Evolutionary conservation across 2,888 invertebrate species (phyloP), one percentile per base, ranked within the genome.

Genomic region (Gibbula magus): DNA sequence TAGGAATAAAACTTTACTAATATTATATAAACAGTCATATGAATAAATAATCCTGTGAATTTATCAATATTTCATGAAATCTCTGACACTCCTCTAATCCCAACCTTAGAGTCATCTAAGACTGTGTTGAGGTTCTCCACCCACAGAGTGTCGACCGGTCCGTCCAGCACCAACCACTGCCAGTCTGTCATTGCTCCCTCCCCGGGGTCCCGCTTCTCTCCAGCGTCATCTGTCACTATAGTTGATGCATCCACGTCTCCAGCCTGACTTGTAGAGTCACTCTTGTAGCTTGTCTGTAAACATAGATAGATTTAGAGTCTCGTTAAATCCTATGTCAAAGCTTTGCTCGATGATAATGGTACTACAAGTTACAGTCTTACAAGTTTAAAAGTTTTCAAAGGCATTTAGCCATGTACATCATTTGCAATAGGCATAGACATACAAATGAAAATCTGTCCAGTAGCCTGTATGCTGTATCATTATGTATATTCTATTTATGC

Each of bases 71-170:
- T n/a, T n/a, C n/a, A n/a, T n/a, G 13, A 4, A 45, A 45, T 13
- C 5, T 45, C 45, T 13, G 13, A 13, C 45, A 45, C 1, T 45
- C 4, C 10, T 5, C 16, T 16, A 10, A 75, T 13, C 8, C 56
- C 32, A 35, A 84, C 84, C 84, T 92, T 92, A 2, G 92, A 91
- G 84, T 93, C 93, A 81, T 93, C 93, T 10, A 93, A 87, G 45
- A 92, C 92, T 3, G 93, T 93, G 84, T 93, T 93, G 35, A 93
- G 89, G 82, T 92, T 93, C 86, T 93, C 93, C 29, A 93, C 92
- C 93, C 93, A 93, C 77, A 92, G 84, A 4, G 93, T 92, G 82
- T 93, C 93, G 10, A 93, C 92, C 0, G 93, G 93, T 5, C 93
- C 93, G 76, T 93, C 93, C 20, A 93, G 87, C 2, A 93, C 88